These are phyloP conservation scores for Poliocrania exsul DNA, from an alignment of 2,797 vertebrate genomes.

Conservation along the genomic window DNA sequence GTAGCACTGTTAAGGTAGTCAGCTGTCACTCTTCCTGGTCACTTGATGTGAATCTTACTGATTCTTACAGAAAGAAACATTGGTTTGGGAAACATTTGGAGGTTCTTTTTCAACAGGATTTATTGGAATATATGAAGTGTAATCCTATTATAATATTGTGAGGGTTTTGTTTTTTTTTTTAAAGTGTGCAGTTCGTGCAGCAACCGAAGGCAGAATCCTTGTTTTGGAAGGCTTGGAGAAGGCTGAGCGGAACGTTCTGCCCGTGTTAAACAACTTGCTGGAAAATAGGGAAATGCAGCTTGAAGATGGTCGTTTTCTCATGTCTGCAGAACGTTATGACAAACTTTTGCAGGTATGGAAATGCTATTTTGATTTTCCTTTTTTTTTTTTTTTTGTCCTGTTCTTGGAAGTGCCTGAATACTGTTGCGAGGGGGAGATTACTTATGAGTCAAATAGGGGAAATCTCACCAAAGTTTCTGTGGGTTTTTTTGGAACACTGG, in stretches of 20 bases:
- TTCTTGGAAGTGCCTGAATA: background rate
- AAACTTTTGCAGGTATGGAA: conserved; percentile 89
- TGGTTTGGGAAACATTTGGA: background rate
- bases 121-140: background rate
- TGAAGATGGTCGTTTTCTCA: conserved; percentile 97
- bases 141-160: background rate
- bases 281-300: conserved; percentile 98
- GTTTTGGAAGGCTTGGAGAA: conserved; percentile 96
- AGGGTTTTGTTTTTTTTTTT: accelerated
- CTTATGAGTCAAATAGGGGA: background rate
- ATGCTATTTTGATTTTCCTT: background rate
- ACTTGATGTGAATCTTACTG: background rate
- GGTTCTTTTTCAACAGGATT: background rate
- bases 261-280: conserved; percentile 94
- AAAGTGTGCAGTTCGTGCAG: conserved; percentile 95
- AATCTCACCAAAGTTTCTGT: background rate
- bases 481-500: background rate
- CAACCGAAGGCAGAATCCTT: conserved; percentile 91
- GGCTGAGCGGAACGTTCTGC: conserved; percentile 93
- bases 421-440: background rate
- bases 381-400: background rate
- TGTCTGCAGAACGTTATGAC: conserved; percentile 93
- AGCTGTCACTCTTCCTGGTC: background rate
- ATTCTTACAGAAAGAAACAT: background rate
- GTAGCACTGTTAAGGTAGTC: background rate